Conservation (phyloP, 2,888 invertebrate species). For the Drosophila fulvimacula region DNA sequence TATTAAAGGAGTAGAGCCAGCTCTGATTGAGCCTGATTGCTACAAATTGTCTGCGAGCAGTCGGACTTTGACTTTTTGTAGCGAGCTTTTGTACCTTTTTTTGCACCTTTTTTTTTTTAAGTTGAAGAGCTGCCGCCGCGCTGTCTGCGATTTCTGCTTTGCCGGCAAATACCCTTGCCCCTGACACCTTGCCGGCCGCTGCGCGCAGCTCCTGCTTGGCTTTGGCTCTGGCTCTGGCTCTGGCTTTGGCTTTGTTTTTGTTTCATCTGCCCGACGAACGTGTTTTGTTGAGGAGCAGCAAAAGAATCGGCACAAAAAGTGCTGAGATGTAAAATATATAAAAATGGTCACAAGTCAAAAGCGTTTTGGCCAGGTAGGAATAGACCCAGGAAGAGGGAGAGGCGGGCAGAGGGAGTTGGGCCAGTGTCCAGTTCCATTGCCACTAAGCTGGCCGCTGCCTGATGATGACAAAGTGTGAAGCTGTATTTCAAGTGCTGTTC, state of each 20-base stretch:
- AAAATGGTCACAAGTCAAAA: slow-evolving; percentile 78
- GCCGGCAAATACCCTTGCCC: slow-evolving; percentile 51
- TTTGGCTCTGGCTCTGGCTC: slow-evolving; percentile 9
- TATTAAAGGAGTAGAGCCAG: slow-evolving; percentile 57
- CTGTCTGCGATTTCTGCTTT: slow-evolving; percentile 68
- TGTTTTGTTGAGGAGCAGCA: slow-evolving; percentile 62
- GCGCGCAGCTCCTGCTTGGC: slow-evolving; percentile 26
- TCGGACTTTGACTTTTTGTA: slow-evolving; percentile 42
- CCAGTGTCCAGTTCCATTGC: slow-evolving; percentile 33
- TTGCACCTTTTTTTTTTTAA: slow-evolving; percentile 14
- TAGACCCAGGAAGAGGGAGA: background rate
- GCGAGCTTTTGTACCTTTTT: slow-evolving; percentile 2
- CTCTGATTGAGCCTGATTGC: slow-evolving; percentile 47
- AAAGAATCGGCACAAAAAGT: slow-evolving; percentile 30
- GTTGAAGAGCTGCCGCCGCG: slow-evolving; percentile 61
- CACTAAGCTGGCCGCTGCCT: slow-evolving; percentile 63
- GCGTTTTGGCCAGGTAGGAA: slow-evolving; percentile 51
- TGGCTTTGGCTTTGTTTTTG: slow-evolving; percentile 55
- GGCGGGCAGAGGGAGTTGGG: background rate
- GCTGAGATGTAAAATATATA: slow-evolving; percentile 57
- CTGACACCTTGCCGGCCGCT: background rate
- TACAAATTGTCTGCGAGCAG: slow-evolving; percentile 75
- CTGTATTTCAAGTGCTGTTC: slow-evolving; percentile 69
- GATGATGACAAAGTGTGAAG: slow-evolving; percentile 79
- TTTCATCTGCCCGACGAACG: slow-evolving; percentile 78